These are phyloP conservation scores for Dilophus febrilis DNA, from an alignment of 2,888 invertebrate genomes.

Conservation along the genomic window DNA sequence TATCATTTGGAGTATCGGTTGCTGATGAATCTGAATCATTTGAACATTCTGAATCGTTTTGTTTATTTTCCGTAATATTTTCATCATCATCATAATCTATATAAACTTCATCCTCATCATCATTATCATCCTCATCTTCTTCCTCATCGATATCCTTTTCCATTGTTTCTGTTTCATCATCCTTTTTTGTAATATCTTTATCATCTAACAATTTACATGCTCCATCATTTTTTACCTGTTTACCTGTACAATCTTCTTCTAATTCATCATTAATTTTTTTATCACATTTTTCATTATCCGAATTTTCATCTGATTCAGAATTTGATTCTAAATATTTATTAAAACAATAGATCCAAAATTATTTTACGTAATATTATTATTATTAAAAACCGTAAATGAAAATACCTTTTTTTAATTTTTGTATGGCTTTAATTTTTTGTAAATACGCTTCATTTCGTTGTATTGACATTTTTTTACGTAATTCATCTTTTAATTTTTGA, in stretches of 20 bases:
- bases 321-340: no score
- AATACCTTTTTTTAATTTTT: neutral
- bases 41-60: no score
- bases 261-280: neutral
- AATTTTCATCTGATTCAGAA: neutral
- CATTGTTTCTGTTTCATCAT: conserved; percentile 14
- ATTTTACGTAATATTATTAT: no score
- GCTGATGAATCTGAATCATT: no score
- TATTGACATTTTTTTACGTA: conserved; percentile 52
- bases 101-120: conserved; percentile 15
- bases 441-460: conserved; percentile 50
- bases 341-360: no score
- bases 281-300: neutral
- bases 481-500: conserved; percentile 47
- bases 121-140: conserved; percentile 23
- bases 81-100: conserved; percentile 16
- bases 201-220: conserved; percentile 18
- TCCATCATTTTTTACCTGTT: conserved; percentile 17
- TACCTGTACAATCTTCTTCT: conserved; percentile 20
- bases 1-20: conserved; percentile 5
- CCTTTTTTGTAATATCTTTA: conserved; percentile 27
- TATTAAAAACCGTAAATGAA: no score
- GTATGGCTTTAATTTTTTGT: neutral
- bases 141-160: conserved; percentile 28
- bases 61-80: conserved; percentile 26